Evolutionary conservation across 2,888 invertebrate species (phyloP).

Genomic region (Pilophorus perplexus): DNA sequence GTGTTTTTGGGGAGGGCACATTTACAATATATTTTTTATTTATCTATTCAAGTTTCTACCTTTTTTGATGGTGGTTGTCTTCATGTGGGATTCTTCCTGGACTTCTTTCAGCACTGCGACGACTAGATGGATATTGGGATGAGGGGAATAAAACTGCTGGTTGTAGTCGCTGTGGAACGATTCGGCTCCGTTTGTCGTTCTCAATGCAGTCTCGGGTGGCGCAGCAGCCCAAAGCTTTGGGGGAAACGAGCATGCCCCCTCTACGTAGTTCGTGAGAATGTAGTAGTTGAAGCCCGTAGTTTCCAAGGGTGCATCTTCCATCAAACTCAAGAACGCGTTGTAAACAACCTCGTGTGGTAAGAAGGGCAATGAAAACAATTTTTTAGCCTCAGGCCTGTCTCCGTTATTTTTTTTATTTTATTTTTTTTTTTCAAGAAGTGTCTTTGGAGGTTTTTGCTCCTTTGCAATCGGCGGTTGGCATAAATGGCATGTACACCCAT

Average conservation of each 20-base stretch:
- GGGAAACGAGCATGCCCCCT: constrained; percentile 13
- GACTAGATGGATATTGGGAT: no score
- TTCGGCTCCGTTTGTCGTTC: no score
- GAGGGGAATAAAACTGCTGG: no score
- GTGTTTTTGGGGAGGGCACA: not conserved
- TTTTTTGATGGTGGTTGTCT: constrained; percentile 6
- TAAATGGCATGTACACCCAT: not conserved
- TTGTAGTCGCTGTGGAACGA: no score
- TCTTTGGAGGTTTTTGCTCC: constrained; percentile 9
- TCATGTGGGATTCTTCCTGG: constrained; percentile 5
- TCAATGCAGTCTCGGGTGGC: not conserved
- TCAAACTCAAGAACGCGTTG: constrained; percentile 10
- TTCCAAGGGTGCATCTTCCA: no score
- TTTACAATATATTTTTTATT: not conserved
- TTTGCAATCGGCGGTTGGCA: constrained; percentile 1
- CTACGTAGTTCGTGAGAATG: constrained; percentile 9
- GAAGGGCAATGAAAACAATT: not conserved
- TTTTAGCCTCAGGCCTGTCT: constrained; percentile 12
- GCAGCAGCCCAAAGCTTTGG: constrained; percentile 10
- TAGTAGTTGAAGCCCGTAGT: constrained; percentile 1
- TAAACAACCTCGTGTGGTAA: not conserved
- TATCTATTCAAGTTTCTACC: not conserved
- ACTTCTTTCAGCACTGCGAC: constrained; percentile 9
- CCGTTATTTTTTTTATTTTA: no score
- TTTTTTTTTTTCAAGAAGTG: not conserved